Base-by-base conservation (phyloP, 2,113 vertebrate genomes). In the Potamarius usumacintae region DNA sequence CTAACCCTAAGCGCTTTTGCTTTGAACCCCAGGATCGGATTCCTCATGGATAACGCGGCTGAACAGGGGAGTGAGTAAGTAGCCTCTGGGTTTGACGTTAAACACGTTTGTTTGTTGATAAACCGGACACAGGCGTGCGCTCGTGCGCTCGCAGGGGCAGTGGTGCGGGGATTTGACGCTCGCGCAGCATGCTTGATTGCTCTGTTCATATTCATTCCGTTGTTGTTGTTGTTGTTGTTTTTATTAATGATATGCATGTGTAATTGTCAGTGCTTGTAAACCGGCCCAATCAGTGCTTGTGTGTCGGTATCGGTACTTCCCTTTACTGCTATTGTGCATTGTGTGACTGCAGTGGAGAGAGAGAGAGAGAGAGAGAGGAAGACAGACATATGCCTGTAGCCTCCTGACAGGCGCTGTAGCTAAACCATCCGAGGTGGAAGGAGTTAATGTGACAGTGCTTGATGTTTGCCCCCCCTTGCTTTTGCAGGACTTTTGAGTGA, bases 401-500 rank as follows among this genome's bases (percentile, higher is more conserved):
- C 92, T 91, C 93, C 94, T 94, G 92, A 94, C 93, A 92, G 82
- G 92, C 93, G 93, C 92, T 85, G 3, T 90, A 91, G 92, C 92
- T 92, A 91, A 90, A 86, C 91, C 93, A 92, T 91, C 92, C 93
- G 91, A 94, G 94, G 93, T 93, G 92, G 93, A 93, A 93, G 92
- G 93, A 94, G 94, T 95, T 94, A 95, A 94, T 94, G 94, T 95
- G 95, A 93, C 95, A 95, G 94, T 94, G 93, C 95, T 93, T 94
- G 93, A 94, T 95, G 94, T 95, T 94, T 90, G 93, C 93, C 93
- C 91, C 94, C 93, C 83, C 63, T 58, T 58, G 71, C 84, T 94
- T 94, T 93, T 95, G 94, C 94, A 93, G 95, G 95, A 85, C 83
- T 95, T 96, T 96, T 96, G 95, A 96, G 96, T 97, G 97, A 98